These are phyloP conservation scores for Sylvietta virens DNA, from an alignment of 2,113 vertebrate species.

Conservation along the genomic window DNA sequence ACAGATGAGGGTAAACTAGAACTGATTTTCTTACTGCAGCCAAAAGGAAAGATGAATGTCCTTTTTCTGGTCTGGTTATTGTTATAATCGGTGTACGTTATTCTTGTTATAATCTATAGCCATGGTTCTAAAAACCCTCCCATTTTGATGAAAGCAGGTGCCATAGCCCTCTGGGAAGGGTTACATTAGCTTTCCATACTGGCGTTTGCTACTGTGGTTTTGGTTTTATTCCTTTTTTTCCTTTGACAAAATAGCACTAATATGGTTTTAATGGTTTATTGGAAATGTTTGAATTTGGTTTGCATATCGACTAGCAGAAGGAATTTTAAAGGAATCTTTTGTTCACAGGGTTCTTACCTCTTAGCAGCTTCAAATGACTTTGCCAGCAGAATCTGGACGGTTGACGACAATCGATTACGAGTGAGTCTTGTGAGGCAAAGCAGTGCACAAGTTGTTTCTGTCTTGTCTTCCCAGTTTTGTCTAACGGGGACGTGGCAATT, in stretches of 20 bases:
- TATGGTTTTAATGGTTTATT: neutral
- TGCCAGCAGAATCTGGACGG: constrained; percentile 96
- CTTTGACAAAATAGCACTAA: neutral
- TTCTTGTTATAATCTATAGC: neutral
- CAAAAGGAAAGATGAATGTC: neutral
- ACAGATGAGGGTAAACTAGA: neutral
- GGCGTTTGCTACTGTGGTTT: neutral
- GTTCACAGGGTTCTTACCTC: constrained; percentile 86
- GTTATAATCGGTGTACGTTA: neutral
- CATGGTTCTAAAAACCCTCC: neutral
- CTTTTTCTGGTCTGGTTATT: neutral
- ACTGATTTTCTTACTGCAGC: neutral
- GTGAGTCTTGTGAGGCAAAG: constrained; percentile 67
- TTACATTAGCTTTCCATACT: neutral
- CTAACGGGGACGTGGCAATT: neutral
- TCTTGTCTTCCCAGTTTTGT: neutral
- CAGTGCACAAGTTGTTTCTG: neutral
- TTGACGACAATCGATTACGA: constrained; percentile 94
- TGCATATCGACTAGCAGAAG: neutral
- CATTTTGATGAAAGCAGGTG: neutral
- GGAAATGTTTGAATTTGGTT: neutral
- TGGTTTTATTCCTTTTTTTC: neutral
- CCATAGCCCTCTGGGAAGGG: neutral
- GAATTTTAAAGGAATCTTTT: constrained; percentile 1
- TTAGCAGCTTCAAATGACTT: constrained; percentile 97